These are phyloP conservation scores for Drosophila kuntzei DNA, from an alignment of 2,888 invertebrate species.

Conservation along the genomic window DNA sequence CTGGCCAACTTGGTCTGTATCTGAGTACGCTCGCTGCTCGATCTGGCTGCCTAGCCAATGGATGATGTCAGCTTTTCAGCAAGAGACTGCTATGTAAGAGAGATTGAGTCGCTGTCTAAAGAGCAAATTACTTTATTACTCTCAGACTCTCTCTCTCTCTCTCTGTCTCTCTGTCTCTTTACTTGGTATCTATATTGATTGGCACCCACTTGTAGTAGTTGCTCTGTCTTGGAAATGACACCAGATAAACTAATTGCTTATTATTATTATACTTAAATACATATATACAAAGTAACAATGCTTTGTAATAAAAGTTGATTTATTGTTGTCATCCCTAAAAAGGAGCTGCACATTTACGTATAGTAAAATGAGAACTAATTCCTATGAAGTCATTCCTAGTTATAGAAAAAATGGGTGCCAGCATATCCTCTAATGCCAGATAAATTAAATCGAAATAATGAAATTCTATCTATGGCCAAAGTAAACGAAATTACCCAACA, in stretches of 20 bases:
- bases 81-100: constrained; percentile 11
- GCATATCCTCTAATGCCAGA: constrained; percentile 17
- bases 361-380: constrained; percentile 19
- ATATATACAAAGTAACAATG: constrained; percentile 34
- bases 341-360: constrained; percentile 52
- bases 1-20: constrained; percentile 50
- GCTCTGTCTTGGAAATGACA: constrained; percentile 40
- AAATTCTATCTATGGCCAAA: too few relatives aligned
- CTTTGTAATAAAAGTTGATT: constrained; percentile 67
- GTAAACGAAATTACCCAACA: too few relatives aligned
- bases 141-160: neutral
- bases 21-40: constrained; percentile 24
- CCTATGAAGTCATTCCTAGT: constrained; percentile 52
- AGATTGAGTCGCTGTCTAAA: constrained; percentile 29
- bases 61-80: constrained; percentile 77
- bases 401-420: constrained; percentile 3
- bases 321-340: constrained; percentile 64
- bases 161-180: neutral
- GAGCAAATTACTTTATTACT: constrained; percentile 8
- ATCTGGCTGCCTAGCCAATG: constrained; percentile 42
- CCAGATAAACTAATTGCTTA: constrained; percentile 56
- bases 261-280: constrained; percentile 29
- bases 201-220: constrained; percentile 50
- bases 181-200: constrained; percentile 36
- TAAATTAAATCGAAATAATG: neutral